Evolutionary conservation across 92 coral and sea anemone species (phyloP), one percentile per base, ranked within the genome.

Genomic region (Umimayanthus chanpuru): DNA sequence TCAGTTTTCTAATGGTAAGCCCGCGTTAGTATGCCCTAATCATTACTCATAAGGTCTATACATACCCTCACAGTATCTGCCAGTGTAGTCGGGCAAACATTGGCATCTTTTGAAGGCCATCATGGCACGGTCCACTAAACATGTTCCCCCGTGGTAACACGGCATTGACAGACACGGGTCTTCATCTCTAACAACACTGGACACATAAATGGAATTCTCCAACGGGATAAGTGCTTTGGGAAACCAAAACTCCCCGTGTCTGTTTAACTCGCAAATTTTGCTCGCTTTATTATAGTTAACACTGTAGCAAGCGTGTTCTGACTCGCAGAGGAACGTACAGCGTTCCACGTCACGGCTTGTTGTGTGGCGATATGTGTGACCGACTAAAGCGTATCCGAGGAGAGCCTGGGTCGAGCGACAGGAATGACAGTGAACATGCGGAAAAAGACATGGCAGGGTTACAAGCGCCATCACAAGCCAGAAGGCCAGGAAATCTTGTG

Each of bases 151-250:
- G 50, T 75, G 10, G 79, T 36, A 75, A 75, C 79, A 75, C 11
- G 49, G 79, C n/a, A 39, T 1, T 7, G 53, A 15, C 50, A 75
- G 25, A 5, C 79, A 75, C 50, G 79, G 79, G 53, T 75, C 50
- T 39, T 75, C 79, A 18, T 75, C 50, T 75, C 79, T 75, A 9
- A 75, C 79, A n/a, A 75, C 50, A 43, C 79, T 75, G 79, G 47
- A 10, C 49, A 75, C 49, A 36, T 36, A 75, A 39, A 75, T 75
- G 44, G 26, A 36, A 7, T 75, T 20, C 15, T 38, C 47, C 53
- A 50, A 75, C 14, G 50, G 53, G 18, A 75, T 2, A 75, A 75
- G 79, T 43, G 79, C 79, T 36, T 75, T 25, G 30, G 79, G 79
- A n/a, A 75, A 75, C 79, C 79, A 75, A 43, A 75, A 75, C 79